These are phyloP conservation scores for Ploceus nigricollis DNA, from an alignment of 2,113 vertebrate genomes.

Conservation along the genomic window DNA sequence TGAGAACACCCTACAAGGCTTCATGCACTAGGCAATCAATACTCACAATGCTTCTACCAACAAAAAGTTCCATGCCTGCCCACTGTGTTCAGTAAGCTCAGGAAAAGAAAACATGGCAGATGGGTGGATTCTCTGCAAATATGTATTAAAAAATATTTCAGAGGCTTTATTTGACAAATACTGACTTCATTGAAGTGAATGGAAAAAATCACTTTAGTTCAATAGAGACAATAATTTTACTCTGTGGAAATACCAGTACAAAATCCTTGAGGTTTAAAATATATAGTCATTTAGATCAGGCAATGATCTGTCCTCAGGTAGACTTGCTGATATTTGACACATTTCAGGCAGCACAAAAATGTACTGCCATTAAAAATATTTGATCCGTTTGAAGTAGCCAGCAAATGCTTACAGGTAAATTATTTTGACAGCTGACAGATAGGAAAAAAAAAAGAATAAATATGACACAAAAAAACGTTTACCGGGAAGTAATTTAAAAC, in stretches of 20 bases:
- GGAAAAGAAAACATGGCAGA: neutral
- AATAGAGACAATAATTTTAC: neutral
- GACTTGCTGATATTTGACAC: neutral
- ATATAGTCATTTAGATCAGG: neutral
- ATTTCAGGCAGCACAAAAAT: neutral
- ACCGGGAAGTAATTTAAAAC: neutral
- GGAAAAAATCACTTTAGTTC: neutral
- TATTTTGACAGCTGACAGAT: neutral
- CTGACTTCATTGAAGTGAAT: neutral
- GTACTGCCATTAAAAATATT: neutral
- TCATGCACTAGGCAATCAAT: neutral
- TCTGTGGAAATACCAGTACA: neutral
- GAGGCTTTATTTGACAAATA: neutral
- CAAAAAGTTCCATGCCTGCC: neutral
- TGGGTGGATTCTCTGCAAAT: neutral
- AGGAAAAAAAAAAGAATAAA: rapidly evolving
- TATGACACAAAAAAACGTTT: neutral
- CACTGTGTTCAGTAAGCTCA: neutral
- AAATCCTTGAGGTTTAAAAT: neutral
- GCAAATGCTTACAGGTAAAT: neutral
- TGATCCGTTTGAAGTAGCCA: neutral
- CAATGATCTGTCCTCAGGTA: neutral
- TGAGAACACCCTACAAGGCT: neutral
- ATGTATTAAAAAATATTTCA: neutral
- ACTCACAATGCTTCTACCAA: neutral